Evolutionary conservation across 2,113 vertebrate species (phyloP).

Genomic region (Lophura nycthemera): DNA sequence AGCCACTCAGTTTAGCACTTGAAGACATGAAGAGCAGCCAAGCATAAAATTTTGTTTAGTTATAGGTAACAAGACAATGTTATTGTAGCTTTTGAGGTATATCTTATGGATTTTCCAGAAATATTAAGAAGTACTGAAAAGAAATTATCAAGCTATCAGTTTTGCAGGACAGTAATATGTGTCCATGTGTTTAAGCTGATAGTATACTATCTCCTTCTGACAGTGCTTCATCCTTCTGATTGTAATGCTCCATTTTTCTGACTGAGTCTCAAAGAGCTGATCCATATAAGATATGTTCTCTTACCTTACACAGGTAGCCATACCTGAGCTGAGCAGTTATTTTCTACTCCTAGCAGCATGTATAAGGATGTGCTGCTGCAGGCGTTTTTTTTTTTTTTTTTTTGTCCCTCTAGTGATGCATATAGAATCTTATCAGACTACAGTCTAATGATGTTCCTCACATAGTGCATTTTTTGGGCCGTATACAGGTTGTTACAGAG

Average conservation of each 20-base stretch:
- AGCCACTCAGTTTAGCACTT: not conserved
- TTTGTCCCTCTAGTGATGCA: not conserved
- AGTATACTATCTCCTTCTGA: not conserved
- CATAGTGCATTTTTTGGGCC: not conserved
- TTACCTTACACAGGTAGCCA: not conserved
- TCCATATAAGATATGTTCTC: not conserved
- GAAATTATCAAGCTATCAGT: not conserved
- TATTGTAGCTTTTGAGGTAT: not conserved
- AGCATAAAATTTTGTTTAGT: not conserved
- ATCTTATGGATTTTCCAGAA: not conserved
- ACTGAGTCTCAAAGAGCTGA: not conserved
- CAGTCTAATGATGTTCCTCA: not conserved
- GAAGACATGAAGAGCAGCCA: not conserved
- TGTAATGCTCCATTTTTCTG: not conserved
- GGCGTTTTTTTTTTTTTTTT: not conserved
- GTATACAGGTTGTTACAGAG: not conserved
- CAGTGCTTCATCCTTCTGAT: not conserved
- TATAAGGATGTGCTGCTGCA: not conserved
- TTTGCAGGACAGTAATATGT: not conserved
- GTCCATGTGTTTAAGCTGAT: not conserved
- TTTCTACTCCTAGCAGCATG: not conserved
- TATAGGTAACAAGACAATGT: not conserved
- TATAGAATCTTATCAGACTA: not conserved
- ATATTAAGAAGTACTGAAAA: not conserved
- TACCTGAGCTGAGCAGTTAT: not conserved